phyloP scores from a whole-genome alignment of 2,113 vertebrate species.

The Choloepus hoffmanni region DNA sequence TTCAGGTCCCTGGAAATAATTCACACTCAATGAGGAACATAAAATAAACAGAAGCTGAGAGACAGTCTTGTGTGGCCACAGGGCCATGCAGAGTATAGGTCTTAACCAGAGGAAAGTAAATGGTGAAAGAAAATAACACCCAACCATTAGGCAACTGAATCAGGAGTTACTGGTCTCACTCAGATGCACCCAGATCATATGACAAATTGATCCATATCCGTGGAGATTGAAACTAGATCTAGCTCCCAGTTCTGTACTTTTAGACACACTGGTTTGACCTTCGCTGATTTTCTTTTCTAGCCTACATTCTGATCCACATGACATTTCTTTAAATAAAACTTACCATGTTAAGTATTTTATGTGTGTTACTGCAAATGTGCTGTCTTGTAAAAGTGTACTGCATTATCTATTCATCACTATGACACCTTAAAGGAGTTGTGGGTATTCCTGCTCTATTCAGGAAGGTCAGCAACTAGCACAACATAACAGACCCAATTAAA shows the following conservation, averaged over 20 bases:
- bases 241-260: background rate
- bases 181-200: background rate
- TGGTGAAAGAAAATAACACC: background rate
- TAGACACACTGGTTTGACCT: background rate
- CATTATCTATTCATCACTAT: background rate
- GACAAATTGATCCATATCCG: background rate
- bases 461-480: background rate
- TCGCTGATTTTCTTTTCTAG: background rate
- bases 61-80: rapidly evolving
- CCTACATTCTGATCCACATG: background rate
- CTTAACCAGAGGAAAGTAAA: background rate
- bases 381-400: background rate
- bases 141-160: background rate
- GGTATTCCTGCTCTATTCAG: background rate
- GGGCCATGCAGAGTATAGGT: background rate
- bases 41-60: background rate
- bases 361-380: background rate
- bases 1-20: background rate
- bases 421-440: background rate
- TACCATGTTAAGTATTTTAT: background rate
- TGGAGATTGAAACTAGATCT: background rate
- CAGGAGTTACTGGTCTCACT: background rate
- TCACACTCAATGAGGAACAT: background rate
- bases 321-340: conserved; percentile 1
- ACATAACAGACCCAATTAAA: background rate